These are phyloP conservation scores for Apis laboriosa DNA, from an alignment of 1,140 invertebrate genomes.

Conservation along the genomic window DNA sequence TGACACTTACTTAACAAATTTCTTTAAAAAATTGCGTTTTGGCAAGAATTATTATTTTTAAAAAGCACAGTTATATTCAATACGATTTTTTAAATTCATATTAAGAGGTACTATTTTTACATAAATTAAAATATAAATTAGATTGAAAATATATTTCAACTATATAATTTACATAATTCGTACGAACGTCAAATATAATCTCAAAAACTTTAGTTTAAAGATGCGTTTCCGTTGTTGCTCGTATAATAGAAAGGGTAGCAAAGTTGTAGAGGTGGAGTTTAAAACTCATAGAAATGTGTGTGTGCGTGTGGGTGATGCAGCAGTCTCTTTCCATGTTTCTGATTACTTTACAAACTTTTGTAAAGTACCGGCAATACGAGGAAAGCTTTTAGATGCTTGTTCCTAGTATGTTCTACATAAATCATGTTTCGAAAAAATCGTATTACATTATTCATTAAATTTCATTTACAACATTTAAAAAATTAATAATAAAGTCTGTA, in stretches of 20 bases:
- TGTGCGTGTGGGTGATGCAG: background rate
- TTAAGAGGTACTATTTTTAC: rapidly evolving
- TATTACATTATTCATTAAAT: slow-evolving; percentile 3
- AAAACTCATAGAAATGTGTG: slow-evolving; percentile 61
- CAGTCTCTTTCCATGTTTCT: slow-evolving; percentile 59
- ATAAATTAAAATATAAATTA: too few relatives aligned
- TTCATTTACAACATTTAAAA: too few relatives aligned
- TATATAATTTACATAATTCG: slow-evolving; percentile 40
- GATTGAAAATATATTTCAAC: too few relatives aligned
- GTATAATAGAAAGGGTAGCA: slow-evolving; percentile 47
- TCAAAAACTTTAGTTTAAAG: slow-evolving; percentile 35
- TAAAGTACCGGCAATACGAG: slow-evolving; percentile 43
- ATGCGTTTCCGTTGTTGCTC: slow-evolving; percentile 55
- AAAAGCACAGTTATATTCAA: background rate
- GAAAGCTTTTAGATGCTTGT: slow-evolving; percentile 59
- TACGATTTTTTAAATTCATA: too few relatives aligned
- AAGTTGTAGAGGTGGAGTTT: slow-evolving; percentile 54
- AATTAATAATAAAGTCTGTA: background rate
- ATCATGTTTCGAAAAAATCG: slow-evolving; percentile 29
- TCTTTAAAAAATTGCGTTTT: background rate
- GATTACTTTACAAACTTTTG: slow-evolving; percentile 64
- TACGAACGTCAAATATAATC: slow-evolving; percentile 7
- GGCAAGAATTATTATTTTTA: background rate
- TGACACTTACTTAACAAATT: background rate
- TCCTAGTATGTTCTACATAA: slow-evolving; percentile 42